phyloP scores from a whole-genome alignment of 2,888 invertebrate species.

The Lacanobia wlatinum region DNA sequence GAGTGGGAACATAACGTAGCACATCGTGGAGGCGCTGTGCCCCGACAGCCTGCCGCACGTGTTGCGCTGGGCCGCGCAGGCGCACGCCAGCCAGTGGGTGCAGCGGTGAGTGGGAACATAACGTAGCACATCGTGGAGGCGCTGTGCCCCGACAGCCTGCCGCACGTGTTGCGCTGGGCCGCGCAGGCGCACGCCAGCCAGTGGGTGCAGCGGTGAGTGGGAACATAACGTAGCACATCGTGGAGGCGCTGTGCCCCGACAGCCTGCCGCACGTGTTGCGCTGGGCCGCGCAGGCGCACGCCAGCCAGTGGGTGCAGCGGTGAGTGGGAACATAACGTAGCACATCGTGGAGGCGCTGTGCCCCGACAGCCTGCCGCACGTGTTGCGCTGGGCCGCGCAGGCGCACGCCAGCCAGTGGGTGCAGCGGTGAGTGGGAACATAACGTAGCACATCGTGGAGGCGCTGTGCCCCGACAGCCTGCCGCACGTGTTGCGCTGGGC shows the following conservation, averaged over 20 bases:
- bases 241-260: constrained; percentile 96
- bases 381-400: constrained; percentile 97
- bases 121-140: constrained; percentile 96
- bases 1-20: too few relatives aligned
- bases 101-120: constrained; percentile 90
- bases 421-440: constrained; percentile 89
- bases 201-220: constrained; percentile 94
- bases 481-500: constrained; percentile 97
- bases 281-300: constrained; percentile 98
- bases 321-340: too few relatives aligned
- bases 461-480: constrained; percentile 96
- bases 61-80: constrained; percentile 96
- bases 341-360: constrained; percentile 96
- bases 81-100: constrained; percentile 98
- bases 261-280: constrained; percentile 96
- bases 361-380: constrained; percentile 95
- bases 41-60: constrained; percentile 96
- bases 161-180: constrained; percentile 97
- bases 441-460: constrained; percentile 96
- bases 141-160: constrained; percentile 95
- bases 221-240: too few relatives aligned
- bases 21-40: constrained; percentile 95
- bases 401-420: constrained; percentile 98
- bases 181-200: constrained; percentile 97
- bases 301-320: constrained; percentile 97